Base-by-base conservation (phyloP, 2,797 vertebrate species). In the Danio tinwini region DNA sequence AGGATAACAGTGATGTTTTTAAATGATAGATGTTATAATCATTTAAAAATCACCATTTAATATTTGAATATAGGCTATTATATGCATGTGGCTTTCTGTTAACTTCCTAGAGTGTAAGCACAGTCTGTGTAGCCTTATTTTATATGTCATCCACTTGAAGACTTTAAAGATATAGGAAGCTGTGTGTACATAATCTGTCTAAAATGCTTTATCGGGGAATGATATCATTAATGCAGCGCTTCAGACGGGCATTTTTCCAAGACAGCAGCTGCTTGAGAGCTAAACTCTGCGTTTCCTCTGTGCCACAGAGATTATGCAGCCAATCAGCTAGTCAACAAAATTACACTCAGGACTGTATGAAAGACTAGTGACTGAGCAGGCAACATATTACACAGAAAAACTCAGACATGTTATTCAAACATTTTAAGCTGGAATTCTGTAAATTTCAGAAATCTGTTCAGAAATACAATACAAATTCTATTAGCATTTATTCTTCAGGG, bases 281-380 rank as follows among this genome's bases (percentile, higher is more conserved):
- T 80, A 68, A 78, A 79, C 65, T 64, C 21, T 74, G 50, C 10
- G 50, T 78, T 82, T 64, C 42, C 64, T 71, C n/a, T 45, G n/a
- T 49, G 47, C 44, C 62, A 76, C 14, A 6, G 44, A 68, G 67
- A 78, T 73, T 52, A 76, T 62, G 58, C 67, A 69, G 79, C 76
- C 73, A 87, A 74, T 87, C 81, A 79, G 70, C 55, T 47, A 39
- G 29, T 78, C 44, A 37, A 37, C 42, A 17, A 49, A 61, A 64
- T 29, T 68, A 81, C 73, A 78, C 39, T 19, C 21, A 9, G 14
- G 14, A 49, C 62, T 13, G n/a, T 44, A 47, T n/a, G n/a, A 81
- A 52, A 14, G 29, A 58, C 8, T 40, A 42, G 64, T 13, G 59
- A 5, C 13, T 47, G 47, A 29, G 29, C 29, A 29, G 29, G 1